A percentile compares a stretch with the other conserved stretches of the same genome.
phyloP scores from a whole-genome alignment of 2,888 invertebrate species.

The Baccha elongata region DNA sequence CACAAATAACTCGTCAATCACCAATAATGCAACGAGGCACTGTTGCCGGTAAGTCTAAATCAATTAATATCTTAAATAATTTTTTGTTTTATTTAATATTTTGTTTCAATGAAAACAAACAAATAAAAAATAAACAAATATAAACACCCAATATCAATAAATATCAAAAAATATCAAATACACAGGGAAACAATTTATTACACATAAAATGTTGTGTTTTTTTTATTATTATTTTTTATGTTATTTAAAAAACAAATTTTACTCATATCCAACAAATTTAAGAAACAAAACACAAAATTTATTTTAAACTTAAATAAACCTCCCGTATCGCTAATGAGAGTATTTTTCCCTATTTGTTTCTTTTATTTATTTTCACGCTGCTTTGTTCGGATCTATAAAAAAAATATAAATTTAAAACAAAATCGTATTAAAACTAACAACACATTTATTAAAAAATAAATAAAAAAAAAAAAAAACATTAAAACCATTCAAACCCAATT shows the following conservation, averaged over 20 bases:
- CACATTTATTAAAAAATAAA: slow-evolving; percentile 45
- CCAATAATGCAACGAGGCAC: slow-evolving; percentile 84
- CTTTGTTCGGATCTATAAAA: slow-evolving; percentile 81
- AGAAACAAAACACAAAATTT: slow-evolving; percentile 15
- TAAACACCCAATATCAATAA: slow-evolving; percentile 47
- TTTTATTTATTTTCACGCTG: slow-evolving; percentile 83
- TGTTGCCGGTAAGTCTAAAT: slow-evolving; percentile 79
- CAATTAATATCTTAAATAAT: background rate
- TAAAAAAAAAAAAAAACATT: slow-evolving; percentile 74
- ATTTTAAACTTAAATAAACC: slow-evolving; percentile 58
- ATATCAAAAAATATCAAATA: slow-evolving; percentile 22
- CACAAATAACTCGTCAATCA: slow-evolving; percentile 86
- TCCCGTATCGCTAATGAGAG: slow-evolving; percentile 79
- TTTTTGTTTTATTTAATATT: slow-evolving; percentile 1
- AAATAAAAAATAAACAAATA: slow-evolving; percentile 8
- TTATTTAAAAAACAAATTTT: slow-evolving; percentile 14
- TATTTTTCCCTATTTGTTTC: slow-evolving; percentile 78
- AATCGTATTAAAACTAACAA: slow-evolving; percentile 54
- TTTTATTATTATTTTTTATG: slow-evolving; percentile 13
- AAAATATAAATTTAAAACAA: slow-evolving; percentile 57
- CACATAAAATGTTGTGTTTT: slow-evolving; percentile 23
- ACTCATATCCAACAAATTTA: slow-evolving; percentile 18
- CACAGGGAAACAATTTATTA: slow-evolving; percentile 29
- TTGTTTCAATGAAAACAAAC: slow-evolving; percentile 14
- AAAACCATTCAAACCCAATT: slow-evolving; percentile 70